Evolutionary conservation across 2,888 invertebrate genomes (phyloP).

Genomic region (Drosophila formosana): DNA sequence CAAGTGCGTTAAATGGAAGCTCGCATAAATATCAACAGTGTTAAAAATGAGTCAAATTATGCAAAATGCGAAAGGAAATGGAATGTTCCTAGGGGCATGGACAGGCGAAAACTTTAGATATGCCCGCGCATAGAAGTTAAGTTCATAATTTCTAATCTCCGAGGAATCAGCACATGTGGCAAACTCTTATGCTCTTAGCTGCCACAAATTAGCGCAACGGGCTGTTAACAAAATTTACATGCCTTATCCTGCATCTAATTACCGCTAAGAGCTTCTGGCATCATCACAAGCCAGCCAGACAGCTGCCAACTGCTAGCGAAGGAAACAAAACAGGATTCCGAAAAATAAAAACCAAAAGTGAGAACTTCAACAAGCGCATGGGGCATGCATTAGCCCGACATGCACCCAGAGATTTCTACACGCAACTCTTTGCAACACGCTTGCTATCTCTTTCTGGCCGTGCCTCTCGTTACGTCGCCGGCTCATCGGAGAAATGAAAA

Average conservation of each 20-base stretch:
- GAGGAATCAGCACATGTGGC: constrained; percentile 32
- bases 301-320: constrained; percentile 40
- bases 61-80: background rate
- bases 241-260: constrained; percentile 73
- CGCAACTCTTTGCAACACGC: constrained; percentile 14
- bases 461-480: background rate
- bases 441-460: background rate
- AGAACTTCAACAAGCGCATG: constrained; percentile 46
- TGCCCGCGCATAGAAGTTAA: constrained; percentile 16
- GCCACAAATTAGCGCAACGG: constrained; percentile 36
- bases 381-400: constrained; percentile 66
- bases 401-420: constrained; percentile 44
- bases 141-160: constrained; percentile 39
- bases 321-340: constrained; percentile 10
- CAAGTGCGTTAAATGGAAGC: background rate
- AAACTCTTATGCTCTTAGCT: constrained; percentile 24
- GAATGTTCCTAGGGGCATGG: background rate
- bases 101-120: background rate
- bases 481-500: constrained; percentile 38
- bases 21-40: background rate
- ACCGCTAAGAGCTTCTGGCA: constrained; percentile 60
- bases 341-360: constrained; percentile 1
- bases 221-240: constrained; percentile 47
- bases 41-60: background rate
- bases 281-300: constrained; percentile 50